These are phyloP conservation scores for Prionchulus punctatus DNA, from an alignment of 2,888 invertebrate species.

Conservation along the genomic window DNA sequence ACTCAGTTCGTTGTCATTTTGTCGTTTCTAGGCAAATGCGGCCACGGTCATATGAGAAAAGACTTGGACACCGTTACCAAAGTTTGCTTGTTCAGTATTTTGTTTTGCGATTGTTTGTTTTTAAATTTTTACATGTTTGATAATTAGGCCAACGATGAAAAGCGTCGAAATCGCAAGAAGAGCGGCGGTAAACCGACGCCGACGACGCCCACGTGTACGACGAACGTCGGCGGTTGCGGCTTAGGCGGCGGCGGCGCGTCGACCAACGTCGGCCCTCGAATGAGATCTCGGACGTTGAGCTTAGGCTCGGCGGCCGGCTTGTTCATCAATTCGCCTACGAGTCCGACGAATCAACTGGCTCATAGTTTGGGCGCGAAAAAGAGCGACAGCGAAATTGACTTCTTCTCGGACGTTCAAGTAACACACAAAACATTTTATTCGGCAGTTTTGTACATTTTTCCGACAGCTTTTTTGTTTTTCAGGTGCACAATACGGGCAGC, in stretches of 20 bases:
- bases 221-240: too few relatives aligned
- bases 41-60: conserved; percentile 76
- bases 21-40: conserved; percentile 31
- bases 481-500: conserved; percentile 24
- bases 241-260: neutral
- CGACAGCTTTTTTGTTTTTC: neutral
- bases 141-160: neutral
- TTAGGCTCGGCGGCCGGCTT: conserved; percentile 6
- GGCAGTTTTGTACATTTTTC: neutral
- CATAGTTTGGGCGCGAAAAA: neutral
- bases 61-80: too few relatives aligned
- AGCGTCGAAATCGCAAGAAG: neutral
- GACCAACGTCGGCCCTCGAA: neutral
- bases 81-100: conserved; percentile 48
- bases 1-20: too few relatives aligned
- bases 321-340: neutral
- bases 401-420: neutral
- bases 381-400: neutral
- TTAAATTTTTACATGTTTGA: too few relatives aligned
- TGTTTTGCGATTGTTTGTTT: neutral
- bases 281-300: conserved; percentile 5
- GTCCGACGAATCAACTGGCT: neutral
- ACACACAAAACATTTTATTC: neutral
- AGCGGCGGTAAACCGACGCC: neutral
- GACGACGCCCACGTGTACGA: too few relatives aligned